These are phyloP conservation scores for Agrilus mali DNA, from an alignment of 2,888 invertebrate genomes.

Conservation along the genomic window DNA sequence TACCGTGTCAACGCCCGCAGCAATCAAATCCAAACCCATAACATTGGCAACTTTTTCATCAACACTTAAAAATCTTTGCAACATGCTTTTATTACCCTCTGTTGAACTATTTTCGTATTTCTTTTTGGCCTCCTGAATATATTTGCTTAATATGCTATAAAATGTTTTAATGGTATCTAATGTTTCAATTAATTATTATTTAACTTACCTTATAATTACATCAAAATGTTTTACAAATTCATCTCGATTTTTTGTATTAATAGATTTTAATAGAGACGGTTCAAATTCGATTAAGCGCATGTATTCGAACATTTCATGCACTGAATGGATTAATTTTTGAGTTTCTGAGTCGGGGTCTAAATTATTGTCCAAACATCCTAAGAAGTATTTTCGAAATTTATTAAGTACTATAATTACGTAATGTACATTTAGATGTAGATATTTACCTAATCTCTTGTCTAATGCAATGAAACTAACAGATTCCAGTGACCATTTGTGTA, in stretches of 20 bases:
- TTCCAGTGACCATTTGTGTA: conserved; percentile 52
- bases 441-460: conserved; percentile 25
- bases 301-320: no score
- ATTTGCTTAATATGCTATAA: conserved; percentile 20
- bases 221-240: conserved; percentile 24
- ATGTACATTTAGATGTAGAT: no score
- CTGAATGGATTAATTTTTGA: no score
- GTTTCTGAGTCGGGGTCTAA: no score
- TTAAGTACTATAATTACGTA: no score
- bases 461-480: conserved; percentile 33
- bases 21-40: conserved; percentile 53
- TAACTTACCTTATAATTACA: conserved; percentile 24
- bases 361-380: conserved; percentile 29
- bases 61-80: conserved; percentile 29
- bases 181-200: conserved; percentile 31
- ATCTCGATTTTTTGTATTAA: conserved; percentile 21
- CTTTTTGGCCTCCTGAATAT: conserved; percentile 19
- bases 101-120: no score
- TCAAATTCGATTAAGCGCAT: no score
- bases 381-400: conserved; percentile 3
- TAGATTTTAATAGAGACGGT: no score
- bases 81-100: no score
- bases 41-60: conserved; percentile 45
- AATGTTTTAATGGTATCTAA: neutral
- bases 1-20: conserved; percentile 57